Evolutionary conservation across 2,888 invertebrate species (phyloP).

Genomic region (Dicycla oo): DNA sequence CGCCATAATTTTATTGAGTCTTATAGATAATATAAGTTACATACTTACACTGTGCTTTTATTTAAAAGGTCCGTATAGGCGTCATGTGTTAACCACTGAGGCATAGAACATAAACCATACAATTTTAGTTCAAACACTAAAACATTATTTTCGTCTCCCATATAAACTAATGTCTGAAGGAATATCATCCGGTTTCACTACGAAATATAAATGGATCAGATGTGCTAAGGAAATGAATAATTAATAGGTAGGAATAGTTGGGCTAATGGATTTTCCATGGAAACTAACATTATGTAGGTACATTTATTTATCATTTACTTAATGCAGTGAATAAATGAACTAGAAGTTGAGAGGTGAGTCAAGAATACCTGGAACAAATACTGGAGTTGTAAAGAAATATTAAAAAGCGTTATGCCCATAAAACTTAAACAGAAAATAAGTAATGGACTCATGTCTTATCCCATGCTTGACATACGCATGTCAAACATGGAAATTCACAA

Average conservation of each 20-base stretch:
- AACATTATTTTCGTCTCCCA: not conserved
- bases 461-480: no score
- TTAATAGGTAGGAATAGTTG: constrained; percentile 47
- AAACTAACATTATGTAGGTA: constrained; percentile 36
- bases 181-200: constrained; percentile 24
- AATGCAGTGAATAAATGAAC: no score
- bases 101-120: not conserved
- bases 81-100: not conserved
- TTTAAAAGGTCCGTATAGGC: not conserved
- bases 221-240: constrained; percentile 52
- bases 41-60: not conserved
- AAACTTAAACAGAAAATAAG: no score
- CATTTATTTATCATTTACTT: constrained; percentile 1
- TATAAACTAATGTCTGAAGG: constrained; percentile 5
- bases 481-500: no score
- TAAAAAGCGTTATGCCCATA: no score
- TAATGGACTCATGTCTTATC: no score
- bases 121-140: not conserved
- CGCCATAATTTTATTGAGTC: no score
- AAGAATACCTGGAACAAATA: no score
- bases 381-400: no score
- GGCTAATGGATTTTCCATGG: constrained; percentile 53
- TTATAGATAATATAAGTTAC: no score
- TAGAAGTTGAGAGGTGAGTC: no score
- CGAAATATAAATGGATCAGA: constrained; percentile 47